Base-by-base conservation (phyloP, 35 echinoderm and acorn worm species). In the Apostichopus japonicus region DNA sequence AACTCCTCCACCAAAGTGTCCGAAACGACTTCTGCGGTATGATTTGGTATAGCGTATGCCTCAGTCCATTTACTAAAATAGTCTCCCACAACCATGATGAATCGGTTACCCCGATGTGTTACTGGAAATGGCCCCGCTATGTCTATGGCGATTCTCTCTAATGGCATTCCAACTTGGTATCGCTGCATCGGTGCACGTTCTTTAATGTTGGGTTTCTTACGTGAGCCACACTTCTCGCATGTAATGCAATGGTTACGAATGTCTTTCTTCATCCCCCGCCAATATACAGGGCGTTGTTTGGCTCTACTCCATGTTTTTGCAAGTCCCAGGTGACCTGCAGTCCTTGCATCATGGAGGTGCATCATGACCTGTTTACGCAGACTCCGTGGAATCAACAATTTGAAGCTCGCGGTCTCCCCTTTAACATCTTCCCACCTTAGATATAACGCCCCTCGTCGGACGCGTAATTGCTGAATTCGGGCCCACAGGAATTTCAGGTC, bases 41-140 rank as follows among this genome's bases (percentile, higher is more conserved):
- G 76, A 67, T 93, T 65, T 6, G 77, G 86, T 10, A 90, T n/a
- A 1, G 92, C 57, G 82, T 90, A 93, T 14, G 93, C 81, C 22
- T 91, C 88, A 57, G 89, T 94, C 93, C 89, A 91, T 73, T 86
- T 94, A 71, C 86, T 90, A 44, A 88, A 95, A 24, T 95, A 95
- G 75, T 95, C 94, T n/a, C 90, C 91, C 15, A 95, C 87, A 22
- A 93, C 94, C 23, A 95, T 53, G 9, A 95, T 93, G 65, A 92
- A 93, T 55, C 23, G 55, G 44, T 95, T 95, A 1, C 91, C 91
- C 10, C 77, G 23, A 13, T 90, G 13, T 8, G 94, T 93, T 52
- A 65, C 21, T 4, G 92, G 84, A 22, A 95, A 77, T 10, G 92
- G 94, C 0, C 94, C 94, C 10, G 91, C 52, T 2, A 93, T 77